phyloP scores from a whole-genome alignment of 2,888 invertebrate species.

The Drosophila meridionalis region DNA sequence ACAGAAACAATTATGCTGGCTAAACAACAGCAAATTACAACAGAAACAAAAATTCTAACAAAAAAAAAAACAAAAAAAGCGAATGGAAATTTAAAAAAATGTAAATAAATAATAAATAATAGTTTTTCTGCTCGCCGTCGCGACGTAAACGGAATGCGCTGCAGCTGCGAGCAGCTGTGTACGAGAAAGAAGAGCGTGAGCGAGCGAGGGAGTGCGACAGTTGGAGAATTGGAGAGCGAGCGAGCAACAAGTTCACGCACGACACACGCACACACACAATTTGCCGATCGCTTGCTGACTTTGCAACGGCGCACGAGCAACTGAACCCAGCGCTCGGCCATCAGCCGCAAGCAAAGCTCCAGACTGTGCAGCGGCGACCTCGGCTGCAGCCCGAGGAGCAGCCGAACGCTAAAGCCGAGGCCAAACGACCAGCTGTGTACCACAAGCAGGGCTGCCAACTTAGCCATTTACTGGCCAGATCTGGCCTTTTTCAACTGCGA shows the following conservation, averaged over 20 bases:
- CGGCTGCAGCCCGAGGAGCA: conserved; percentile 36
- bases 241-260: conserved; percentile 18
- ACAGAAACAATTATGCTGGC: conserved; percentile 41
- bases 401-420: conserved; percentile 29
- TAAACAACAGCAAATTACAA: conserved; percentile 15
- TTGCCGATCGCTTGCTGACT: conserved; percentile 71
- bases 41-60: conserved; percentile 1
- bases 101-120: conserved; percentile 27
- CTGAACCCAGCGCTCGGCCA: conserved; percentile 52
- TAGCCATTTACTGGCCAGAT: no score
- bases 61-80: not conserved
- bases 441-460: no score
- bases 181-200: conserved; percentile 1
- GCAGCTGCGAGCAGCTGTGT: conserved; percentile 4
- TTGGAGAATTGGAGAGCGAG: conserved; percentile 13
- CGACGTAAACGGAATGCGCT: conserved; percentile 28
- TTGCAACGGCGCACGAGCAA: conserved; percentile 78
- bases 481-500: no score
- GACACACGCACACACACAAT: conserved; percentile 19
- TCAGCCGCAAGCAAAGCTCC: conserved; percentile 69
- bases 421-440: conserved; percentile 7
- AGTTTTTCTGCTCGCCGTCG: conserved; percentile 21
- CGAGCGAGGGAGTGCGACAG: not conserved
- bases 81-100: not conserved
- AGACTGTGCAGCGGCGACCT: conserved; percentile 18